Conservation (phyloP, 2,113 vertebrate species). For the Coregonus clupeaformis region DNA sequence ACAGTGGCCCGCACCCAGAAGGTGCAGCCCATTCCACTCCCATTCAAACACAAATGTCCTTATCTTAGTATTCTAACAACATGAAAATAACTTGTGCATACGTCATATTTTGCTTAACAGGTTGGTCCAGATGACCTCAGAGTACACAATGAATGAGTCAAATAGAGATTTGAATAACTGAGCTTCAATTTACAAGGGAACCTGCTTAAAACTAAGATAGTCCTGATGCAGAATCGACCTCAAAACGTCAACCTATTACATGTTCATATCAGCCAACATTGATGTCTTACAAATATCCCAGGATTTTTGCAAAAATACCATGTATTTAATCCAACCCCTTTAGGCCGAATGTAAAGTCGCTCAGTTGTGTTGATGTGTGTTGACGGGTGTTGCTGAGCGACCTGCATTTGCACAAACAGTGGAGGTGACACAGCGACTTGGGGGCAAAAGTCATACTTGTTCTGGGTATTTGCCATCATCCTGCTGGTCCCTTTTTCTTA, state of each 20-base stretch:
- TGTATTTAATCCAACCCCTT: background rate
- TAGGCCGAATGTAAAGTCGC: background rate
- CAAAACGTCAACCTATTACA: too few species aligned
- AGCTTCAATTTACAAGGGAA: background rate
- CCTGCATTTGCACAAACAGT: slow-evolving; percentile 17
- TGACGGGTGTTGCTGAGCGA: slow-evolving; percentile 34
- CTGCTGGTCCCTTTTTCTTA: too few species aligned
- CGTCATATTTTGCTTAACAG: background rate
- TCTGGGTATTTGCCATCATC: slow-evolving; percentile 19
- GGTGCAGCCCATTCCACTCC: background rate
- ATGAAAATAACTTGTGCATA: background rate
- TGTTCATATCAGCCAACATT: too few species aligned
- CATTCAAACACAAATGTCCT: background rate
- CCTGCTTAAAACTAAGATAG: too few species aligned
- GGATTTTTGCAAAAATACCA: background rate
- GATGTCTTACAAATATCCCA: too few species aligned
- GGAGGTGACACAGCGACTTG: slow-evolving; percentile 9
- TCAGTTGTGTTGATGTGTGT: slow-evolving; percentile 29
- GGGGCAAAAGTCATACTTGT: slow-evolving; percentile 37
- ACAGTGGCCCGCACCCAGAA: background rate
- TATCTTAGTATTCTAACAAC: background rate
- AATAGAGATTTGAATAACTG: background rate
- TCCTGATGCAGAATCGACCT: too few species aligned
- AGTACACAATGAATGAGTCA: background rate
- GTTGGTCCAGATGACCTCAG: background rate